Percentiles rank a stretch among this genome's conserved stretches.
Conservation (phyloP, 2,797 vertebrate species). For the Zonotrichia albicollis region DNA sequence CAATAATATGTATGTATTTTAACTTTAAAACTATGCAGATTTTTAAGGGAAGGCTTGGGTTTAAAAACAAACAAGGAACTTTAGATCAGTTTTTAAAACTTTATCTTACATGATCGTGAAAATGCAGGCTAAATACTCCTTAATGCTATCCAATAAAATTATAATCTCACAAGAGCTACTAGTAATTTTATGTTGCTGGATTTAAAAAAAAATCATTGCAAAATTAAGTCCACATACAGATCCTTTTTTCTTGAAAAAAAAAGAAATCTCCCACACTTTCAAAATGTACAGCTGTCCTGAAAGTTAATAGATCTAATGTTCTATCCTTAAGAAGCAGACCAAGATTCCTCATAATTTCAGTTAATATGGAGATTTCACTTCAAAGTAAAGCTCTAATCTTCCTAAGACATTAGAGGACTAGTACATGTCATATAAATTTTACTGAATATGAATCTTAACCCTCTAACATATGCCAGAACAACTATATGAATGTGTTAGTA, state of each 20-base stretch:
- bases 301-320: background rate
- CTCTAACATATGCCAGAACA: background rate
- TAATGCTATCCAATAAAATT: background rate
- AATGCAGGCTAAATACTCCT: background rate
- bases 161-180: background rate
- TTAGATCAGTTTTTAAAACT: background rate
- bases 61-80: background rate
- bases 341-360: background rate
- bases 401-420: background rate
- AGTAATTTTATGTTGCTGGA: background rate
- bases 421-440: background rate
- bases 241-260: background rate
- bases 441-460: background rate
- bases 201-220: background rate
- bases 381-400: background rate
- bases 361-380: background rate
- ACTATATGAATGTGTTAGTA: background rate
- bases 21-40: background rate
- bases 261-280: background rate
- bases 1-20: background rate
- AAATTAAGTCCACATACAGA: background rate
- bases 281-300: background rate
- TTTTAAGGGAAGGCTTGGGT: background rate
- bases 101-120: background rate
- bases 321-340: background rate